Base-by-base conservation (phyloP, 2,797 vertebrate genomes). In the Melanotaenia maccullochi region DNA sequence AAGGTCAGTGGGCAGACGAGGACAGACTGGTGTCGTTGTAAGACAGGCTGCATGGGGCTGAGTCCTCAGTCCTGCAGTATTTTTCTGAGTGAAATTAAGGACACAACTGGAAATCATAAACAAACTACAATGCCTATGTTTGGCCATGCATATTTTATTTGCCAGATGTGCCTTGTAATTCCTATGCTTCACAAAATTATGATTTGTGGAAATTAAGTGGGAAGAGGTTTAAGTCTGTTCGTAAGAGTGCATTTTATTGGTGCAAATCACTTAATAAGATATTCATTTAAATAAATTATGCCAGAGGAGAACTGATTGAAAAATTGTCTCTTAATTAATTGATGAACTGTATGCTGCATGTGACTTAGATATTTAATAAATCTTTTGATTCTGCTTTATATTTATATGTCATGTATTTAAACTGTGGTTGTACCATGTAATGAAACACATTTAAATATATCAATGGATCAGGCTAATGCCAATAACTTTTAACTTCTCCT, bases 1-100 rank as follows among this genome's bases (percentile, higher is more conserved):
- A 92, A 92, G 90, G 89, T 92, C 87, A 93, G 67, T 2, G 42
- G 57, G 82, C 60, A 84, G 68, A 77, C 72, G 76, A 79, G 80
- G 78, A 79, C 66, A 85, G 74, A 67, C 65, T 62, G 64, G 81
- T 87, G 84, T 80, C 61, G 38, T 12, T 88, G 83, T 81, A 70
- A 65, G 68, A 86, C 76, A 81, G 83, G 42, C 67, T 60, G 52
- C 52, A 30, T 55, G 57, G 76, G 70, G 82, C 75, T 74, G 72
- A 88, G 76, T 78, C 78, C 65, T 74, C 71, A 84, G 87, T 86
- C 73, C 72, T 59, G 44, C 20, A 60, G 51, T 71, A 78, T 85
- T 88, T 87, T 78, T 81, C 77, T 84, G 68, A 60, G 68, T 73
- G 66, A 84, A 84, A 88, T 82, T 70, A 82, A 84, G 77, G 71